Evolutionary conservation across 2,113 vertebrate species (phyloP).

Genomic region (Ptychochromis oligacanthus): DNA sequence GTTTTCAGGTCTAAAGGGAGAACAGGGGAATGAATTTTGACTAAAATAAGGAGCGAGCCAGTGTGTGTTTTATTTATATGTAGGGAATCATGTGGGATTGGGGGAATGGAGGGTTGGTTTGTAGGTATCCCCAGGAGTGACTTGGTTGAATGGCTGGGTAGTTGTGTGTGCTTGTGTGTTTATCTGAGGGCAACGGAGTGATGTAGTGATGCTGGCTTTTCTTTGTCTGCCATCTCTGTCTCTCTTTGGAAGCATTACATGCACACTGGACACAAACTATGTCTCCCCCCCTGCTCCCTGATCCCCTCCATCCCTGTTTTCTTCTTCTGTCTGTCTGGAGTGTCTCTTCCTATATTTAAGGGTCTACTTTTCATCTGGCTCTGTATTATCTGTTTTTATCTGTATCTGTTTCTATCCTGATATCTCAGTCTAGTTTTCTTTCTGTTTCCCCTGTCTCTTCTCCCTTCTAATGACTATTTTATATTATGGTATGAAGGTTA

Average conservation of each 20-base stretch:
- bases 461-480: neutral
- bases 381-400: neutral
- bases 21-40: neutral
- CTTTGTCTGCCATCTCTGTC: slow-evolving; percentile 41
- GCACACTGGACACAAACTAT: slow-evolving; percentile 40
- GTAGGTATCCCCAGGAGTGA: slow-evolving; percentile 22
- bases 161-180: slow-evolving; percentile 6
- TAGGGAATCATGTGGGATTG: neutral
- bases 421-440: neutral
- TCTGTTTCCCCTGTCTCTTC: neutral
- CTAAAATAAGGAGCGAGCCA: neutral
- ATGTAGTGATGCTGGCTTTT: slow-evolving; percentile 31
- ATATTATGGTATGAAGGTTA: neutral
- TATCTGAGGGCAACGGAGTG: slow-evolving; percentile 25
- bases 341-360: neutral
- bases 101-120: neutral
- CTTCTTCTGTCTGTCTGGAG: neutral
- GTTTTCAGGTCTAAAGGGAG: neutral
- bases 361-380: slow-evolving; percentile 1
- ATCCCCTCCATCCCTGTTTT: neutral
- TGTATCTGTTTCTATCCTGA: neutral
- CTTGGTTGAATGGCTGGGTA: neutral
- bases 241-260: slow-evolving; percentile 47
- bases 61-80: neutral
- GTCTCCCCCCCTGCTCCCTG: neutral